phyloP scores from a whole-genome alignment of 2,797 vertebrate species.

The Notolabrus celidotus region DNA sequence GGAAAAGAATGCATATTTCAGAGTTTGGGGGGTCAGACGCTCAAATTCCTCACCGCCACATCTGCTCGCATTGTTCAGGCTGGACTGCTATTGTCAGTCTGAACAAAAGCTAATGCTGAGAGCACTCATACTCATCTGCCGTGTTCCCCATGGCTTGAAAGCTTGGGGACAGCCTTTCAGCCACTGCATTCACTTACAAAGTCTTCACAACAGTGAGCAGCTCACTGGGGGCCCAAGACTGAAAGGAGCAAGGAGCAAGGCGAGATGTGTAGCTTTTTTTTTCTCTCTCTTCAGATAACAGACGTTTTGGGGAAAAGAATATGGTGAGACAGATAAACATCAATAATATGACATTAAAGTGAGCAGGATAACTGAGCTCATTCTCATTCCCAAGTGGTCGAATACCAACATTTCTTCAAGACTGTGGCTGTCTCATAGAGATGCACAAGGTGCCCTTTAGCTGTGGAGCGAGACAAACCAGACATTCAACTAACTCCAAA shows the following conservation, averaged over 20 bases:
- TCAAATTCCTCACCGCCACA: background rate
- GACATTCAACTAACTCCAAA: too few relatives aligned
- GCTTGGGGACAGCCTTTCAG: background rate
- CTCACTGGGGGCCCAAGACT: background rate
- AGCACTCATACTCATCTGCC: background rate
- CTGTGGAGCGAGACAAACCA: too few relatives aligned
- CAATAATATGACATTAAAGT: too few relatives aligned
- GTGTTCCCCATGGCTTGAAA: background rate
- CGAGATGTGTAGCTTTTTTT: background rate
- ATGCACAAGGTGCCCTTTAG: too few relatives aligned
- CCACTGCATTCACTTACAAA: background rate
- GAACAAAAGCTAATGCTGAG: conserved; percentile 13
- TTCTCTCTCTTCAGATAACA: background rate
- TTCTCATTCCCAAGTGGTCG: too few relatives aligned
- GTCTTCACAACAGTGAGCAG: background rate
- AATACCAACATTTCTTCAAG: too few relatives aligned
- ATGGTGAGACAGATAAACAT: too few relatives aligned
- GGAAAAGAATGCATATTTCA: background rate
- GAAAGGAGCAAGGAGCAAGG: background rate
- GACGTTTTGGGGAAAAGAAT: too few relatives aligned
- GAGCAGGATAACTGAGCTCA: too few relatives aligned
- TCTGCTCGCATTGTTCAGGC: conserved; percentile 18
- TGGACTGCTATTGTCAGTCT: background rate
- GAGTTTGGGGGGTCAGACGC: conserved; percentile 5
- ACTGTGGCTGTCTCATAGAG: too few relatives aligned